phyloP scores from a whole-genome alignment of 1,140 invertebrate genomes.

The Bombus impatiens region DNA sequence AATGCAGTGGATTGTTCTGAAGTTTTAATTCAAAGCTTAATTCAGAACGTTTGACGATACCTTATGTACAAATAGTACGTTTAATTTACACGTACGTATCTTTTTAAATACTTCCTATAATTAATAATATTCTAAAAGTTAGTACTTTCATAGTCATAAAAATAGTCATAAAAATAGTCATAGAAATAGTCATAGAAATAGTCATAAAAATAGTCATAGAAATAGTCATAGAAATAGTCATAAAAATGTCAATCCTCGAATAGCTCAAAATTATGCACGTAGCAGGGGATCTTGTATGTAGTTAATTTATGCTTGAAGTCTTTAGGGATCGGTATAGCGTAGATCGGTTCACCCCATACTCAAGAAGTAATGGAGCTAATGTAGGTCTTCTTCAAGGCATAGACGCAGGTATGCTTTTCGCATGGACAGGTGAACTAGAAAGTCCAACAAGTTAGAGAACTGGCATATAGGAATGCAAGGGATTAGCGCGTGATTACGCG shows the following conservation, averaged over 20 bases:
- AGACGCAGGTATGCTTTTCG: background rate
- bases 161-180: too few species aligned
- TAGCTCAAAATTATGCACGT: background rate
- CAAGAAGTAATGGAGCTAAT: background rate
- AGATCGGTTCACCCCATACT: background rate
- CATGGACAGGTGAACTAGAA: conserved; percentile 13
- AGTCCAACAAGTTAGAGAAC: conserved; percentile 20
- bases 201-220: too few species aligned
- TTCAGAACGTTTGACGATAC: too few species aligned
- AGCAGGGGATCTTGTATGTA: background rate
- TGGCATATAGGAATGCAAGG: background rate
- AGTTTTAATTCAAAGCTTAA: too few species aligned
- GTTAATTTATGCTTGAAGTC: background rate
- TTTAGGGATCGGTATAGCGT: background rate
- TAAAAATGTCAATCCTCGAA: background rate
- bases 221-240: too few species aligned
- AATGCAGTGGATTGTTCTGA: too few species aligned
- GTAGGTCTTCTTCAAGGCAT: background rate
- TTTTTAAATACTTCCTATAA: too few species aligned
- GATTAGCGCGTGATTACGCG: background rate
- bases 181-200: too few species aligned
- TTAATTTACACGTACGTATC: too few species aligned
- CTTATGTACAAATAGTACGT: too few species aligned
- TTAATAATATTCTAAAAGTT: too few species aligned
- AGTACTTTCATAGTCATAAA: too few species aligned